Evolutionary conservation across 2,888 invertebrate genomes (phyloP), one percentile per base, ranked within the genome.

Genomic region (Eupithecia centaureata): DNA sequence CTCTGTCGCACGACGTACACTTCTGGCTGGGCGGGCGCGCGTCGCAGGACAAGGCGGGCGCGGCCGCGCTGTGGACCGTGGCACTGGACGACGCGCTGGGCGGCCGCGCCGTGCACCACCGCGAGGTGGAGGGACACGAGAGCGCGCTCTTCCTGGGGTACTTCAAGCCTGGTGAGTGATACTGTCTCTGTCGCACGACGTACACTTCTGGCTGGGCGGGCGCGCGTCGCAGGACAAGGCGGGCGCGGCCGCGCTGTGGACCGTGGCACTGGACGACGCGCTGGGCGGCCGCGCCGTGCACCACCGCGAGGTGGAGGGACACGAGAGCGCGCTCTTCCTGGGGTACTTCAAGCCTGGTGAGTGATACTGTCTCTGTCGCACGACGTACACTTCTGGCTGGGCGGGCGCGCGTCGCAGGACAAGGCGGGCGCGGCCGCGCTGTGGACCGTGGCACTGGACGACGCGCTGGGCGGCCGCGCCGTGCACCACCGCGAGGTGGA

Each of bases 311-410:
- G n/a, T n/a, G n/a, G n/a, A 98, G 91, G 96, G 96, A 3, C 96
- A 98, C 82, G 98, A 98, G 89, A 96, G 97, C 0, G 95, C 96
- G 77, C 86, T 95, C 75, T 98, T 98, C 89, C 88, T 97, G 33
- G 96, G 97, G 1, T 96, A 97, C 85, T 98, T 98, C 84, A 95
- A 95, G 79, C 94, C 95, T 77, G 95, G 95, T 95, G 8, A 51
- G 66, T 63, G n/a, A n/a, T n/a, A n/a, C n/a, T n/a, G n/a, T n/a
- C n/a, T n/a, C n/a, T n/a, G n/a, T n/a, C n/a, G n/a, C 96, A 97
- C 95, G 97, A 98, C 83, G 95, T 97, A 2, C 97, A 98, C 86
- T 98, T 97, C 91, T 98, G 98, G 98, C 92, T 98, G n/a, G 98
- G 98, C 28, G 94, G 94, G 59, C 95, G 97, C 77, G 96, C 97